Conservation (phyloP, 2,888 invertebrate genomes). For the Cinara cedri region DNA sequence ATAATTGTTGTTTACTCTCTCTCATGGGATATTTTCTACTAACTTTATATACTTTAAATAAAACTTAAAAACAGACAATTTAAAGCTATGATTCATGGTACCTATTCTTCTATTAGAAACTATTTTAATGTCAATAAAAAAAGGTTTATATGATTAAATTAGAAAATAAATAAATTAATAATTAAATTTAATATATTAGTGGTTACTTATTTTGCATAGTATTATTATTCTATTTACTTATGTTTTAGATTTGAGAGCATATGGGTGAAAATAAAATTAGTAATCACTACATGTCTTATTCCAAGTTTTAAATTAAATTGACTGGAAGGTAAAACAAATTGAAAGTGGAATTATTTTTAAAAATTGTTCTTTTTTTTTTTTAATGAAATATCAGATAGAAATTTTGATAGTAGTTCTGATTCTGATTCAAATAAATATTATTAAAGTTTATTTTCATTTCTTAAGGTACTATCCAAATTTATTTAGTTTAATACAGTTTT, state of each 20-base stretch:
- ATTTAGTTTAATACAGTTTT: conserved; percentile 2
- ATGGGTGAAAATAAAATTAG: conserved; percentile 10
- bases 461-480: neutral
- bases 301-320: conserved; percentile 15
- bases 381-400: neutral
- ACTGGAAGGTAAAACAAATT: neutral
- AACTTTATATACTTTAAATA: too few relatives aligned
- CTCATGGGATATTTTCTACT: too few relatives aligned
- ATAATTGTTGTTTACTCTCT: too few relatives aligned
- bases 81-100: too few relatives aligned
- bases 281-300: conserved; percentile 16
- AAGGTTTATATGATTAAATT: neutral
- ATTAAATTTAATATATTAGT: too few relatives aligned
- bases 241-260: conserved; percentile 1
- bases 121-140: too few relatives aligned
- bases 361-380: neutral
- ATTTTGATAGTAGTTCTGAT: neutral
- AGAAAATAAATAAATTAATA: too few relatives aligned
- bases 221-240: neutral
- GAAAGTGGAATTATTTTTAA: conserved; percentile 1
- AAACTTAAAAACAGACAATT: too few relatives aligned
- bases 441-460: conserved; percentile 6
- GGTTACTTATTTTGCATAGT: too few relatives aligned
- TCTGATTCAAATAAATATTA: too few relatives aligned
- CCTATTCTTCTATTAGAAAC: too few relatives aligned